A percentile compares a stretch with the other conserved stretches of the same genome.
These are phyloP conservation scores for Crossocerus cetratus DNA, from an alignment of 2,888 invertebrate species.

Conservation along the genomic window DNA sequence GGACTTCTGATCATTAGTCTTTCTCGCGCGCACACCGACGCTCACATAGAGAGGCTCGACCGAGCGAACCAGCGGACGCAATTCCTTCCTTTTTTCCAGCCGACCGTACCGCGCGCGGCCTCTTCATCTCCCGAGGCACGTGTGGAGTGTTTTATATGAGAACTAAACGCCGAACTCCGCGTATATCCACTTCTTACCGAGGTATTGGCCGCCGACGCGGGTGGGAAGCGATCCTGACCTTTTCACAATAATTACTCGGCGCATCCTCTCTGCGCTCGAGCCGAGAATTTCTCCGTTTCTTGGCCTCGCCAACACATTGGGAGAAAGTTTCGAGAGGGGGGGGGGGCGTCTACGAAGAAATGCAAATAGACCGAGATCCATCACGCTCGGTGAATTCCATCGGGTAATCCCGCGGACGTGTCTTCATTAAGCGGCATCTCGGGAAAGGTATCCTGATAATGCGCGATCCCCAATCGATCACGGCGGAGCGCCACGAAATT, in stretches of 20 bases:
- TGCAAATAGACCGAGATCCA: too few species aligned
- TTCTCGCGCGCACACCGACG: too few species aligned
- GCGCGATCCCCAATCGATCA: not conserved
- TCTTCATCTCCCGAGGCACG: not conserved
- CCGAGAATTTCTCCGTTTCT: constrained; percentile 56
- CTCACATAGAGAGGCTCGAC: too few species aligned
- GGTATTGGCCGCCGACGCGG: constrained; percentile 50
- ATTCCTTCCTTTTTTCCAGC: too few species aligned
- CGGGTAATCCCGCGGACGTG: too few species aligned
- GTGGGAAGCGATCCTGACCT: constrained; percentile 52
- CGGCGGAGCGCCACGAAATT: constrained; percentile 38
- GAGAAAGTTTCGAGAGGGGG: too few species aligned
- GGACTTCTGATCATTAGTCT: too few species aligned
- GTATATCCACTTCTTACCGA: constrained; percentile 43
- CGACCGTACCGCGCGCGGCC: too few species aligned
- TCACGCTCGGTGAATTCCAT: too few species aligned
- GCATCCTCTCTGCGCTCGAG: constrained; percentile 32
- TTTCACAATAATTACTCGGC: constrained; percentile 55
- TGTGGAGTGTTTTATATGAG: constrained; percentile 21
- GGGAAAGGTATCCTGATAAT: not conserved
- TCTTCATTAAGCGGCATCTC: not conserved
- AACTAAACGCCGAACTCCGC: constrained; percentile 42
- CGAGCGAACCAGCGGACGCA: too few species aligned
- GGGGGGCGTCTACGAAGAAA: too few species aligned
- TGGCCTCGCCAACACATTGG: constrained; percentile 29